These are phyloP conservation scores for Pyrrhia umbra DNA, from an alignment of 2,888 invertebrate genomes.

Conservation along the genomic window DNA sequence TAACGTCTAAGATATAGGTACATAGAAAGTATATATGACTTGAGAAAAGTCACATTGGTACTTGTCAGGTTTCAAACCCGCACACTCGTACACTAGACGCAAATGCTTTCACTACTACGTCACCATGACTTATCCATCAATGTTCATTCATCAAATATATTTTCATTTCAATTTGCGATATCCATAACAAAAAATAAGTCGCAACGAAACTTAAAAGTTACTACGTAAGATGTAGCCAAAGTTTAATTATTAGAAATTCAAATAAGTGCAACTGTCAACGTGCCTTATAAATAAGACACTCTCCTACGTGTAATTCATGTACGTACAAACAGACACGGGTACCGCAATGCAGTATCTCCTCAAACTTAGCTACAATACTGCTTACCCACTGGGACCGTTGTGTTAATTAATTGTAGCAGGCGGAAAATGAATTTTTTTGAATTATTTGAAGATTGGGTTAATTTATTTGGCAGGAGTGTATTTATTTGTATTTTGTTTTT, in stretches of 20 bases:
- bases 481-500: not conserved
- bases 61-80: too few species aligned
- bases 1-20: too few species aligned
- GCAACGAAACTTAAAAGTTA: not conserved
- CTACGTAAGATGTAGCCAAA: not conserved
- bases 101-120: too few species aligned
- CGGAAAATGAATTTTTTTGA: slow-evolving; percentile 2
- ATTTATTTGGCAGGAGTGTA: slow-evolving; percentile 10
- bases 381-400: slow-evolving; percentile 25
- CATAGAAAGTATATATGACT: too few species aligned
- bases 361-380: slow-evolving; percentile 27
- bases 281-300: slow-evolving; percentile 43
- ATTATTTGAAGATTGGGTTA: slow-evolving; percentile 1
- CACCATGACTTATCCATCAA: too few species aligned
- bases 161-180: too few species aligned
- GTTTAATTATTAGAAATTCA: slow-evolving; percentile 27
- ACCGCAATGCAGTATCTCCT: slow-evolving; percentile 70
- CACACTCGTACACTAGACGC: too few species aligned
- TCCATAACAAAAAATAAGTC: not conserved
- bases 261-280: slow-evolving; percentile 45
- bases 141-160: too few species aligned
- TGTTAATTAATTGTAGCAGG: slow-evolving; percentile 32
- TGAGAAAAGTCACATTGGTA: too few species aligned
- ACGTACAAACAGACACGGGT: slow-evolving; percentile 41
- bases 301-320: slow-evolving; percentile 71